Evolutionary conservation across 2,113 vertebrate species (phyloP).

Genomic region (Charadrius vociferus): DNA sequence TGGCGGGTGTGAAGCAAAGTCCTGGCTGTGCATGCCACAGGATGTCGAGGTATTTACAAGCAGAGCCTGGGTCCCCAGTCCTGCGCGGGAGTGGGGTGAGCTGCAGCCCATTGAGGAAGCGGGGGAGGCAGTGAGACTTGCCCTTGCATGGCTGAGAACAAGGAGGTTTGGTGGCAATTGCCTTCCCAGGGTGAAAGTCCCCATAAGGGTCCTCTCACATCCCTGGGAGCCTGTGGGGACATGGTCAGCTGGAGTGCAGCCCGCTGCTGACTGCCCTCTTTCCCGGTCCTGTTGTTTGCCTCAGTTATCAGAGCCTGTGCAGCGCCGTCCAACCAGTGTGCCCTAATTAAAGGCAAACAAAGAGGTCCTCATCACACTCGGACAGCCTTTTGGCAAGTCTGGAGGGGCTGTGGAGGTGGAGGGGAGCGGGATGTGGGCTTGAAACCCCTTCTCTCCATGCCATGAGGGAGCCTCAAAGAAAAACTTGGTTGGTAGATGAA

Average conservation of each 20-base stretch:
- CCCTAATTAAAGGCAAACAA: background rate
- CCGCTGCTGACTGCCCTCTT: background rate
- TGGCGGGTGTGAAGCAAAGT: background rate
- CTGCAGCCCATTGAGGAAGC: background rate
- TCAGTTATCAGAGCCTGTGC: background rate
- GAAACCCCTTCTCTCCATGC: background rate
- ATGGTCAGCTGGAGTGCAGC: background rate
- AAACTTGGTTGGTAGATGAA: background rate
- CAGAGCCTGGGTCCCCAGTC: background rate
- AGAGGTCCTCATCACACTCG: background rate
- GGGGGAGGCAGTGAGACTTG: background rate
- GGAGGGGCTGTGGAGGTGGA: background rate
- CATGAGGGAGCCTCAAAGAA: background rate
- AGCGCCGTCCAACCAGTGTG: background rate
- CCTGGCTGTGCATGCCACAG: accelerated
- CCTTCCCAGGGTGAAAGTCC: accelerated
- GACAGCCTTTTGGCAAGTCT: background rate
- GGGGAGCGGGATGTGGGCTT: background rate
- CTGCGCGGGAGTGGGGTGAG: background rate
- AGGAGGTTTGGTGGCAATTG: background rate
- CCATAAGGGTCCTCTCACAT: accelerated
- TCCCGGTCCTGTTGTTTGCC: background rate
- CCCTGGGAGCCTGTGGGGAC: background rate
- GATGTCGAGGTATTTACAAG: accelerated
- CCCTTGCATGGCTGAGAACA: background rate